Evolutionary conservation across 2,888 invertebrate genomes (phyloP), one percentile per base, ranked within the genome.

Genomic region (Cephus pygmeus): DNA sequence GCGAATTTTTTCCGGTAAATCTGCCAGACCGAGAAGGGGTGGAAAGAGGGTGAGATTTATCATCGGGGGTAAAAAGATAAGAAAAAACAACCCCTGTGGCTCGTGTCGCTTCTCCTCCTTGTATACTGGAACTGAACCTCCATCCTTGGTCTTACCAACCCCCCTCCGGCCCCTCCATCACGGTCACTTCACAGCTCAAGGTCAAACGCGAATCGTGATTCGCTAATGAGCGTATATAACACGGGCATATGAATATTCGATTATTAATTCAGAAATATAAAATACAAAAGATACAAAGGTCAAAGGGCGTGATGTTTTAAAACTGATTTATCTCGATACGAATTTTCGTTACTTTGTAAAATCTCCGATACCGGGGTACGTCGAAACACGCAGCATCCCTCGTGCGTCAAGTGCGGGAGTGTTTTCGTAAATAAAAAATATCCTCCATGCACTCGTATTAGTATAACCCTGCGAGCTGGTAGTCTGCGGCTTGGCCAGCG

Each of bases 31-130:
- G 81, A 76, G 75, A 56, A 56, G 56, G 23, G 56, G 56, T 56
- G 56, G 56, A 56, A 56, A 56, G 56, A 73, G 74, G 79, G 79
- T 74, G 83, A 88, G 87, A 88, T 88, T 89, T 88, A 88, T 88
- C 84, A 83, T 80, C 56, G 75, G 82, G 84, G 84, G 84, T 85
- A 85, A 87, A 85, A 86, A 85, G 84, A 84, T 82, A 84, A 83
- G 79, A 83, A 84, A 35, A 85, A 86, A 86, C 86, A 85, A 83
- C 81, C 77, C 80, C 83, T 73, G 75, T 69, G 74, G 73, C 75
- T 79, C 77, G 77, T 71, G 81, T 75, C 78, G 81, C 75, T 79
- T 76, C 77, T 56, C 69, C 77, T 77, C 36, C 76, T 73, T 71
- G 40, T 76, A 33, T 31, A 73, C 77, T 75, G 34, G 69, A 56